A percentile compares a stretch with the other conserved stretches of the same genome.
Conservation (phyloP, 1,140 invertebrate species). For the Paraescarpia echinospica region DNA sequence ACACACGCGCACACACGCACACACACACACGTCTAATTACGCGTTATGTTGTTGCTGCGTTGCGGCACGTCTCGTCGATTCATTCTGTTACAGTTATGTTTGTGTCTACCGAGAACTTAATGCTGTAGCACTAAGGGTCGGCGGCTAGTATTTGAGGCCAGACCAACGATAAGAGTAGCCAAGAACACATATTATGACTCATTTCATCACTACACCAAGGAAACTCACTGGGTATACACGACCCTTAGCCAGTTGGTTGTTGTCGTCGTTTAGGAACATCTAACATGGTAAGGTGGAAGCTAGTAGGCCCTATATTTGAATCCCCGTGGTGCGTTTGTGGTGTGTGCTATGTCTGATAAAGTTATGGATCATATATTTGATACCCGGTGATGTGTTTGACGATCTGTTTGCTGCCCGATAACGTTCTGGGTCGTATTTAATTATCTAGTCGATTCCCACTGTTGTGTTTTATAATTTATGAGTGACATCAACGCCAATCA, state of each 20-base stretch:
- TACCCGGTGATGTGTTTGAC: no score
- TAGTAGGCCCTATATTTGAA: no score
- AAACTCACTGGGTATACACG: neutral
- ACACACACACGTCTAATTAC: neutral
- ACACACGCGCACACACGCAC: neutral
- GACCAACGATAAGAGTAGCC: neutral
- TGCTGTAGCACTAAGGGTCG: neutral
- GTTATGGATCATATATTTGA: no score
- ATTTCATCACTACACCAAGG: neutral
- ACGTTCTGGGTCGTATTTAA: no score
- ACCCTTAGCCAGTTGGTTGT: neutral
- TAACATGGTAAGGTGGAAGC: no score
- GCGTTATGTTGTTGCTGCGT: neutral
- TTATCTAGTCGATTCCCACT: no score
- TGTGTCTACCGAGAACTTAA: neutral
- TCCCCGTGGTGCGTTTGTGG: no score
- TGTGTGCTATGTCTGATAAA: no score
- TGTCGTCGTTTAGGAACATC: neutral
- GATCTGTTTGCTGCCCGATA: no score
- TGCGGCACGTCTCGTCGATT: neutral
- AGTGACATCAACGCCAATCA: no score
- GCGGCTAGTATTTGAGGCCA: neutral
- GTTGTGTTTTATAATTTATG: no score
- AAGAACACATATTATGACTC: neutral
- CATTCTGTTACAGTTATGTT: neutral